These are phyloP conservation scores for Drosophila austrosaltans DNA, from an alignment of 2,888 invertebrate genomes.

Conservation along the genomic window DNA sequence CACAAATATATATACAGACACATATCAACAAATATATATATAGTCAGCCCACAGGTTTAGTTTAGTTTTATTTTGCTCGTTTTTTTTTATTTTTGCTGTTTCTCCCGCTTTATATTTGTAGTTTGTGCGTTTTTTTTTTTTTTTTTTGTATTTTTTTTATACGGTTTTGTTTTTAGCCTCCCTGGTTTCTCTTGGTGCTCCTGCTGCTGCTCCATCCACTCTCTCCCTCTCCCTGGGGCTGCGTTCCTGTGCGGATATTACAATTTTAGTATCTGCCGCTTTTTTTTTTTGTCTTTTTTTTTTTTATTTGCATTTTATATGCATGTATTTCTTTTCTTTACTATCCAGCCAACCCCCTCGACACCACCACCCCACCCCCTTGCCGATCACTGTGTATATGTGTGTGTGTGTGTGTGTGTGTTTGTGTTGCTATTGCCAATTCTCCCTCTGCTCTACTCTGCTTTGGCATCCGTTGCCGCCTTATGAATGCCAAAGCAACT, in stretches of 20 bases:
- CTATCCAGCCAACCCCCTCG: conserved; percentile 23
- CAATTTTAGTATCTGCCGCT: conserved; percentile 75
- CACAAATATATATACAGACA: conserved; percentile 13
- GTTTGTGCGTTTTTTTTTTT: conserved; percentile 5
- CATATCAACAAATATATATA: conserved; percentile 21
- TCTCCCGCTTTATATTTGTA: conserved; percentile 21
- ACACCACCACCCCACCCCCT: not conserved
- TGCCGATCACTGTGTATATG: not conserved
- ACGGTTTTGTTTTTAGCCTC: conserved; percentile 7
- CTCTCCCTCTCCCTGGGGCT: conserved; percentile 18
- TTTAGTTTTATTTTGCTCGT: conserved; percentile 57
- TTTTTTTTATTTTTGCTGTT: conserved; percentile 24
- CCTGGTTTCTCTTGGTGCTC: conserved; percentile 1
- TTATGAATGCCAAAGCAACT: conserved; percentile 46
- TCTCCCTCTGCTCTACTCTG: conserved; percentile 11
- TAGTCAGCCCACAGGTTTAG: conserved; percentile 65
- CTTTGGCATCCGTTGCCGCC: conserved; percentile 39
- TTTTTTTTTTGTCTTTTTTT: conserved; percentile 21
- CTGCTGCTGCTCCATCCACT: conserved; percentile 21
- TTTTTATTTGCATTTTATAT: conserved; percentile 78
- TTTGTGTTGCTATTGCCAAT: conserved; percentile 16
- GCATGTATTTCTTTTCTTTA: conserved; percentile 61
- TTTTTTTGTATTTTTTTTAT: not conserved
- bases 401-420: conserved; percentile 7
- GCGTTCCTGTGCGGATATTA: conserved; percentile 74